Percentiles rank a stretch among this genome's conserved stretches.
Conservation (phyloP, 2,113 vertebrate genomes). For the Eudyptes chrysolophus region DNA sequence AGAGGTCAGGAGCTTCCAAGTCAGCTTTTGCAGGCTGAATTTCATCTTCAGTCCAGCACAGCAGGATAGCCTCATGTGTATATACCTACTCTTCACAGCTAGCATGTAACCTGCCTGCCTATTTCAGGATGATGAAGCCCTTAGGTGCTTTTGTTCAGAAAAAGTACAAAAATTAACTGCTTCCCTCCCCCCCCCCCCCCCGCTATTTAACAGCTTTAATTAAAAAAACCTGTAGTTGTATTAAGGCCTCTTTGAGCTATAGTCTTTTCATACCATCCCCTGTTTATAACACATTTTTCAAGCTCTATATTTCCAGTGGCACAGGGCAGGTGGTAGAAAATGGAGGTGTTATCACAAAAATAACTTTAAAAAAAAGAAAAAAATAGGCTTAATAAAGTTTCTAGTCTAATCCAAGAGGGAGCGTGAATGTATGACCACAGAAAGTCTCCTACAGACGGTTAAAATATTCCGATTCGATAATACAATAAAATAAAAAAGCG, state of each 20-base stretch:
- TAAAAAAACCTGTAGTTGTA: not conserved
- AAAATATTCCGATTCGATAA: not conserved
- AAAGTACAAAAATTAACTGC: not conserved
- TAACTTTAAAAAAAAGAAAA: not conserved
- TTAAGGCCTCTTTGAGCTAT: not conserved
- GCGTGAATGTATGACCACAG: not conserved
- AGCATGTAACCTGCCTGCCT: not conserved
- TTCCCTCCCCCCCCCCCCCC: too few species aligned
- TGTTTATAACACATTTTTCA: not conserved
- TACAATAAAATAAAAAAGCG: not conserved
- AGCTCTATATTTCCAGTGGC: not conserved
- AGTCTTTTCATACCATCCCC: not conserved
- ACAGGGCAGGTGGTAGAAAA: not conserved
- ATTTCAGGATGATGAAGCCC: not conserved
- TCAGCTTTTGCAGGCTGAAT: not conserved
- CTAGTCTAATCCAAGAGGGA: not conserved
- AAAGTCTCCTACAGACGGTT: not conserved
- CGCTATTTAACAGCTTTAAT: not conserved
- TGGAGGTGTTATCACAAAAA: not conserved
- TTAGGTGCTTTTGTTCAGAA: not conserved
- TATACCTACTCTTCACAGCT: not conserved
- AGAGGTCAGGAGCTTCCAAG: not conserved
- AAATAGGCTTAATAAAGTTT: not conserved
- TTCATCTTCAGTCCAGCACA: not conserved
- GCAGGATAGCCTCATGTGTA: not conserved